Base-by-base conservation (phyloP, 2,113 vertebrate genomes). In the Trichomycterus rosablanca region DNA sequence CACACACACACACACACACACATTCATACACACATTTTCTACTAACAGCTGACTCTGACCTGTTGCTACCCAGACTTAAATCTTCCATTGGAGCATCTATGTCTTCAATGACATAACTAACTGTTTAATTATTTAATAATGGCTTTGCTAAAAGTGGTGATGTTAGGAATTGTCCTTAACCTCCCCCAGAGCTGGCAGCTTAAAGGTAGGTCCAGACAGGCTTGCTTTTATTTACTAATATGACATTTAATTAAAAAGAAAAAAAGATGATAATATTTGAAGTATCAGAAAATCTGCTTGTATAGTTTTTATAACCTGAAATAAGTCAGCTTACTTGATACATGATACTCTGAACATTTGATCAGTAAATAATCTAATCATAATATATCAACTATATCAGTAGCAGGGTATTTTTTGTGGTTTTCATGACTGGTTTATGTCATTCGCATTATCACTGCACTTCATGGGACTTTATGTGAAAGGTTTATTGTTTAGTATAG, bases 121-220 rank as follows among this genome's bases (percentile, higher is more conserved):
- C 45, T 56, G 22, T 35, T 55, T 37, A 67, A 45, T 80, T 78
- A 78, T 68, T 76, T 70, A 74, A 79, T 40, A 74, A 86, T 87
- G 84, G 28, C 67, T 71, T 53, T 68, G 64, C 78, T 71, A 44
- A 51, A 51, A 71, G 69, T 81, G 70, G 55, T 84, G 72, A 56
- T 80, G 68, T 74, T 81, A 76, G 81, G 71, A 59, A 57, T 82
- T 20, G 6, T 75, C 68, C 66, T 81, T 50, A 76, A 78, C 66
- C 51, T 79, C 68, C 65, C 67, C 72, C 76, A 78, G 60, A 74
- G 68, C 72, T 61, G 51, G 70, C 74, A 78, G 63, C 75, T 49
- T 59, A 55, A 34, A 66, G 86, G 84, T 86, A 79, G 74, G 82
- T 82, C 63, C 66, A 58, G 66, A 55, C 7, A 52, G 58, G 65